Conservation (phyloP, 2,113 vertebrate genomes). For the Chloroceryle aenea region DNA sequence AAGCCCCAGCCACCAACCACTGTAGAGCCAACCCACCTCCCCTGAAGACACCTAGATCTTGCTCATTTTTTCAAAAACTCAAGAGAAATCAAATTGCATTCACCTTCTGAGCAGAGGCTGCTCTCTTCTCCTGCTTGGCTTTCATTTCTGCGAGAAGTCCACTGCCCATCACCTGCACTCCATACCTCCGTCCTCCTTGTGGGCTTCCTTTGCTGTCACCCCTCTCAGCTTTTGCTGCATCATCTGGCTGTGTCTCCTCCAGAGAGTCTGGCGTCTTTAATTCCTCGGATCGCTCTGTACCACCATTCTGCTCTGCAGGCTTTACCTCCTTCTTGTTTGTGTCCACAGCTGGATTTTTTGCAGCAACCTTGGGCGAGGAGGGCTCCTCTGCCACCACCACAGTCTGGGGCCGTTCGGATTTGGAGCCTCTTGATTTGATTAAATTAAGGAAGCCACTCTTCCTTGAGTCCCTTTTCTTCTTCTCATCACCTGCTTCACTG, state of each 20-base stretch:
- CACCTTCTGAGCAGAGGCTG: conserved; percentile 86
- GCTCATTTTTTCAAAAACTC: not conserved
- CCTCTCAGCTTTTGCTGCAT: conserved; percentile 60
- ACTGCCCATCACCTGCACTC: conserved; percentile 92
- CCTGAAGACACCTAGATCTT: not conserved
- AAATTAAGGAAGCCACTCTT: conserved; percentile 94
- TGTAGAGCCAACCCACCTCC: not conserved
- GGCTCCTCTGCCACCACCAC: conserved; percentile 81
- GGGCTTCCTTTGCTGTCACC: conserved; percentile 85
- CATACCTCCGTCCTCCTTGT: conserved; percentile 86
- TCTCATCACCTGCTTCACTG: conserved; percentile 80
- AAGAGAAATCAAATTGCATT: conserved; percentile 25
- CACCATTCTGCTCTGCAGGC: conserved; percentile 64
- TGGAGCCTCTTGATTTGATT: conserved; percentile 89
- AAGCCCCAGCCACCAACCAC: not conserved
- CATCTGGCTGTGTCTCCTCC: conserved; percentile 83
- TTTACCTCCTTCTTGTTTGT: conserved; percentile 65
- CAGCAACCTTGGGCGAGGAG: conserved; percentile 79
- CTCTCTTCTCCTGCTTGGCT: conserved; percentile 94
- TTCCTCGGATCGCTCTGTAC: conserved; percentile 86
- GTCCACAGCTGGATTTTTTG: conserved; percentile 80
- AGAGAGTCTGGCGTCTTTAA: conserved; percentile 85
- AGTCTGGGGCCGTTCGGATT: conserved; percentile 83
- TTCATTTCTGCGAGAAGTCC: conserved; percentile 96
- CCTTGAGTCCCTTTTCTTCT: conserved; percentile 92